A percentile compares a stretch with the other conserved stretches of the same genome.
Evolutionary conservation across 2,888 invertebrate species (phyloP).

Genomic region (Rutpela maculata): DNA sequence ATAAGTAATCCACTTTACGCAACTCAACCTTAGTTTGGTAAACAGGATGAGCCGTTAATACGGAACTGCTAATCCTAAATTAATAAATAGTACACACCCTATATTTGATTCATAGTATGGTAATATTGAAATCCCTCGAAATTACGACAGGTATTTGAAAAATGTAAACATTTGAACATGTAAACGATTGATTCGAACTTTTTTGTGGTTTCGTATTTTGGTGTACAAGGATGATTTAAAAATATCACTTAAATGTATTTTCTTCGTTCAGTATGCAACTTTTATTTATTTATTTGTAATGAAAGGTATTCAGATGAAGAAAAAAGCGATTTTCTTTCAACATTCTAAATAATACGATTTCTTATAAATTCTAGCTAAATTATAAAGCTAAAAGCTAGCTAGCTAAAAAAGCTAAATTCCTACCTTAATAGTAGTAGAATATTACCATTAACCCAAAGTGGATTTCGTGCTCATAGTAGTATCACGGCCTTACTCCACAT

Average conservation of each 20-base stretch:
- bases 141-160: background rate
- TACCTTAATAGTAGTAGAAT: too few relatives aligned
- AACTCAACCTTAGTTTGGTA: slow-evolving; percentile 16
- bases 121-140: slow-evolving; percentile 6
- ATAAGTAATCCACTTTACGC: slow-evolving; percentile 9
- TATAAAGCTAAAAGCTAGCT: too few relatives aligned
- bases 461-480: too few relatives aligned
- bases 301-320: too few relatives aligned
- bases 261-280: background rate
- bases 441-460: too few relatives aligned
- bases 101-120: background rate
- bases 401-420: too few relatives aligned
- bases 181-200: background rate
- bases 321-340: too few relatives aligned
- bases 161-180: slow-evolving; percentile 2
- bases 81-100: slow-evolving; percentile 24
- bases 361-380: too few relatives aligned
- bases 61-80: slow-evolving; percentile 7
- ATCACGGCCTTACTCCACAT: too few relatives aligned
- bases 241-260: background rate
- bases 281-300: too few relatives aligned
- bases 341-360: too few relatives aligned
- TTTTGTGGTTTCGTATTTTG: background rate
- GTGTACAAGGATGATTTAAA: background rate
- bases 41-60: slow-evolving; percentile 22